Evolutionary conservation across 2,113 vertebrate genomes (phyloP), one percentile per base, ranked within the genome.

Genomic region (Elgaria multicarinata): DNA sequence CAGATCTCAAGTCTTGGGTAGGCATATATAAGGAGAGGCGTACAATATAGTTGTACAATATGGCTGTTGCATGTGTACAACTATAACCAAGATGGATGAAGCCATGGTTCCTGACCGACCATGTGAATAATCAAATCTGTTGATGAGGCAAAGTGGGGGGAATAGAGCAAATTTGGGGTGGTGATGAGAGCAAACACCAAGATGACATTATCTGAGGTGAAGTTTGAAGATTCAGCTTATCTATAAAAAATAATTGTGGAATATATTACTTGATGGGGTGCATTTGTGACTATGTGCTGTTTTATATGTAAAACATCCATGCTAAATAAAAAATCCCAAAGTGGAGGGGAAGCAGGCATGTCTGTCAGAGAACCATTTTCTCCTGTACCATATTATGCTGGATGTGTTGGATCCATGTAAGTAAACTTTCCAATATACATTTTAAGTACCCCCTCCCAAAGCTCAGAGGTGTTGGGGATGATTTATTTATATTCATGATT

Each of bases 401-500:
- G 88, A 74, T 62, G 28, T 0, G 31, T 62, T 42, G 24, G 0
- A 31, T 87, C 77, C 46, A 55, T 92, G 89, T 79, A 88, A 85
- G 86, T 91, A 93, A 94, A 89, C 89, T 92, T 94, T 89, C 90
- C 62, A 53, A 36, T 67, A 46, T 79, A 87, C 31, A 78, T 67
- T 79, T 85, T 87, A 71, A 33, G 90, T 87, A 53, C 3, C 46
- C 67, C 36, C 26, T 46, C 22, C 0, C 44, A 0, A 76, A 85
- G 8, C 81, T 92, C 1, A 3, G 26, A 83, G 87, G 44, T 6
- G 86, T 90, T 90, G 89, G 31, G 75, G 84, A 31, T 24, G 28
- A 26, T 81, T 93, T 90, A 87, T 95, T 95, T 96, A 80, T 86
- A 90, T 95, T 95, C 84, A 36, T 76, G 85, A 89, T 94, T 89